Evolutionary conservation across 2,113 vertebrate genomes (phyloP), one percentile per base, ranked within the genome.

Genomic region (Gavialis gangeticus): DNA sequence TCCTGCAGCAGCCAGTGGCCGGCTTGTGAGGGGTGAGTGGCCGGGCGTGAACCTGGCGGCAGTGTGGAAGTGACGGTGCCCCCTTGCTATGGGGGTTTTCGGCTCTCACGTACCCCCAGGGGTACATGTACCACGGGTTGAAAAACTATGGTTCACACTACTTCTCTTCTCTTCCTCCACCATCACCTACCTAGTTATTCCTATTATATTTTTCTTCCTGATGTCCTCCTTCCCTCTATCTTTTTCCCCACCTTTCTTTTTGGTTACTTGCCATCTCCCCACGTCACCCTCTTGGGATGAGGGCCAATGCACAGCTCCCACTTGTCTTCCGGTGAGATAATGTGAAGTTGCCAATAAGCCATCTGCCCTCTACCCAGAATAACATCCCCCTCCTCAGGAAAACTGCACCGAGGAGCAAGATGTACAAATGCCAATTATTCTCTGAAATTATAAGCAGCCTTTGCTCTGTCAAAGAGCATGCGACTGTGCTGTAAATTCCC

Each of bases 381-480:
- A 37, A 34, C 5, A 16, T 6, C 30, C 30, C 1, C 37, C 21
- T n/a, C n/a, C 69, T 24, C 56, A 62, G 2, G 10, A 46, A 10
- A 88, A 46, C 67, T 57, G 54, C 24, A 56, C 71, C 81, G 55
- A 66, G 12, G 21, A 75, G 21, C 77, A 34, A 12, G 4, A 0
- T 0, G 10, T 46, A n/a, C 67, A 17, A 12, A 6, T n/a, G 6
- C 30, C n/a, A 34, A 3, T n/a, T 67, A n/a, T 30, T 69, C 67
- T 69, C 67, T 22, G 17, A 69, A 69, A 30, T 69, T 34, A n/a
- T 69, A 69, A 69, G 67, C n/a, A 27, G 25, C 25, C 62, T 12
- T 69, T 17, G 67, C 18, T 69, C 30, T 5, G 5, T 22, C 28
- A 34, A 30, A 15, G 10, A 67, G n/a, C n/a, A 34, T 2, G 19